phyloP scores from a whole-genome alignment of 2,797 vertebrate genomes.

The Sebastes baramenuke region DNA sequence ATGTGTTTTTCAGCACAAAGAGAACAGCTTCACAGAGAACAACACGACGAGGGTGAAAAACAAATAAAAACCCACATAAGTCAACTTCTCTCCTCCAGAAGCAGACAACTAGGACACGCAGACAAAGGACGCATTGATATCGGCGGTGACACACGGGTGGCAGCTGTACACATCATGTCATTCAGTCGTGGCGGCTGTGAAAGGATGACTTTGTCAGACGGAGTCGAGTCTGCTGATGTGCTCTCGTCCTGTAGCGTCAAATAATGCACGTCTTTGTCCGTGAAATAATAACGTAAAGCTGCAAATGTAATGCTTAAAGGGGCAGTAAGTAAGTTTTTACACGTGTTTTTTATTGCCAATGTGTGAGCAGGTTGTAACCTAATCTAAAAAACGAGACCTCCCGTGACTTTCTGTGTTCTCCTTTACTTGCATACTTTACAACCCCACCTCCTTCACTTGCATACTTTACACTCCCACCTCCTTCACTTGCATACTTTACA shows the following conservation, averaged over 20 bases:
- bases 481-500: no score
- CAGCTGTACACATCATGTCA: constrained; percentile 70
- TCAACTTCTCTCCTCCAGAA: constrained; percentile 52
- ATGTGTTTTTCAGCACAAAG: constrained; percentile 28
- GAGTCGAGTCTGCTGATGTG: constrained; percentile 32
- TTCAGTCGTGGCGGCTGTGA: constrained; percentile 54
- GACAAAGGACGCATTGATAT: constrained; percentile 70
- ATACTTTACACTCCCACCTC: no score
- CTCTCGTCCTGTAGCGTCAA: constrained; percentile 22
- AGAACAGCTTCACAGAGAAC: constrained; percentile 21
- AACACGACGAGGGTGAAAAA: constrained; percentile 35
- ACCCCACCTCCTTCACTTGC: no score
- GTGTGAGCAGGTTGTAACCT: no score
- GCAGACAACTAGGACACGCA: constrained; percentile 50
- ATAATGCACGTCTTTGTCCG: constrained; percentile 19
- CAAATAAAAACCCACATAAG: constrained; percentile 56
- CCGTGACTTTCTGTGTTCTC: no score
- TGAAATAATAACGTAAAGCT: constrained; percentile 8
- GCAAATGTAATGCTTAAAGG: not conserved
- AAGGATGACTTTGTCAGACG: constrained; percentile 60
- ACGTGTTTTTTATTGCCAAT: no score
- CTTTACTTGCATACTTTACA: no score
- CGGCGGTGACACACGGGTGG: constrained; percentile 63
- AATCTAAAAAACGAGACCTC: no score
- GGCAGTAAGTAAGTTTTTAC: no score